Percentiles rank a stretch among this genome's conserved stretches.
Evolutionary conservation across 2,888 invertebrate species (phyloP).

Genomic region (Andrena flavipes): DNA sequence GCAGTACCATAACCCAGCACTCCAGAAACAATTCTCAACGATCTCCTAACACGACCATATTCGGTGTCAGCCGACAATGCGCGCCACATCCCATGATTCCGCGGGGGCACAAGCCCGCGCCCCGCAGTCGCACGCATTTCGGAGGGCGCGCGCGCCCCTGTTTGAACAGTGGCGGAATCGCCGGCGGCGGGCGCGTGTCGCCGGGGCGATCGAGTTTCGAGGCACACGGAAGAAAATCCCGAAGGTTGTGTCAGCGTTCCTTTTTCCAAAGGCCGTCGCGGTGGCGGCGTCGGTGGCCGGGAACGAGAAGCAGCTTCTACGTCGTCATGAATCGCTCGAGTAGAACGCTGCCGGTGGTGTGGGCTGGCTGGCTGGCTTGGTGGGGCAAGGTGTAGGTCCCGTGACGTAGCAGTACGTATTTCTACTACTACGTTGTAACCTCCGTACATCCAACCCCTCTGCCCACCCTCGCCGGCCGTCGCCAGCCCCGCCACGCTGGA

Average conservation of each 20-base stretch:
- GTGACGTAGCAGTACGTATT: conserved; percentile 75
- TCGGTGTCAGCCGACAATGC: background rate
- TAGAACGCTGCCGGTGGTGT: conserved; percentile 57
- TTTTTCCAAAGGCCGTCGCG: conserved; percentile 19
- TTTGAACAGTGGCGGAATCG: conserved; percentile 48
- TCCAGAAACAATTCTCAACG: background rate
- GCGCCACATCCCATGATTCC: no score
- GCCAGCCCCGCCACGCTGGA: conserved; percentile 31
- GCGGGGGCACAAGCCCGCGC: background rate
- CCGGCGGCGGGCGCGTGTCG: conserved; percentile 30
- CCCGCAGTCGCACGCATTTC: background rate
- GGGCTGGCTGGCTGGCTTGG: conserved; percentile 25
- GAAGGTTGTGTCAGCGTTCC: conserved; percentile 56
- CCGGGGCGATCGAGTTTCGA: conserved; percentile 24
- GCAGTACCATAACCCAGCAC: no score
- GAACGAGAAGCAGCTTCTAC: conserved; percentile 57
- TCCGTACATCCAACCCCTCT: conserved; percentile 44
- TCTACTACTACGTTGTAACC: conserved; percentile 73
- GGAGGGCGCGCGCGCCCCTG: background rate
- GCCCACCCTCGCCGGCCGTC: conserved; percentile 2
- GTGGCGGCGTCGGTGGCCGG: background rate
- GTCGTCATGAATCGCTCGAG: conserved; percentile 72
- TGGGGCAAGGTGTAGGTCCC: conserved; percentile 73
- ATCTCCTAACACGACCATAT: background rate
- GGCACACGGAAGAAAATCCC: conserved; percentile 30